phyloP scores from a whole-genome alignment of 37 sponge, comb jelly and placozoan genomes.

The Eunapius fragilis region DNA sequence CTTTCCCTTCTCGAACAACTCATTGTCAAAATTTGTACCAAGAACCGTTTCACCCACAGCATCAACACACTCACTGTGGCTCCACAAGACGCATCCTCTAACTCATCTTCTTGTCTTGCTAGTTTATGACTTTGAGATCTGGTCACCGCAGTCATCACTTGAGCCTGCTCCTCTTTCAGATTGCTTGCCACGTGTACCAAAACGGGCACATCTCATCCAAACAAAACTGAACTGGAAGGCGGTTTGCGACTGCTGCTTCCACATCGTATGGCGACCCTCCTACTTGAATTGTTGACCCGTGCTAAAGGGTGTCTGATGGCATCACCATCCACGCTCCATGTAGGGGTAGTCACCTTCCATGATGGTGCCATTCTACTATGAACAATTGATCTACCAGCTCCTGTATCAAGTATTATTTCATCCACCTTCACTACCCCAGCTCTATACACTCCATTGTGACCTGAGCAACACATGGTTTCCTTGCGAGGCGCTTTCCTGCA shows the following conservation, averaged over 20 bases:
- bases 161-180: neutral
- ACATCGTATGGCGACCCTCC: neutral
- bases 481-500: neutral
- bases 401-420: constrained; percentile 13
- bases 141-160: neutral
- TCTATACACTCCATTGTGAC: neutral
- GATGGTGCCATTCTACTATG: constrained; percentile 12
- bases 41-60: neutral
- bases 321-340: constrained; percentile 9
- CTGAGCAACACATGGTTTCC: neutral
- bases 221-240: constrained; percentile 18
- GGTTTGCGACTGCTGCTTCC: constrained; percentile 7
- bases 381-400: constrained; percentile 9
- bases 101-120: no score
- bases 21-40: neutral
- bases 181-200: neutral
- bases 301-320: constrained; percentile 8
- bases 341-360: neutral
- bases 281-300: no score
- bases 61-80: neutral
- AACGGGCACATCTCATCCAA: constrained; percentile 6
- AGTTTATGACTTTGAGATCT: no score
- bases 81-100: no score
- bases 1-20: neutral
- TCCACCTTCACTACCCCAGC: constrained; percentile 11